A percentile compares a stretch with the other conserved stretches of the same genome.
Evolutionary conservation across 2,113 vertebrate species (phyloP).

Genomic region (Melospiza melodia): DNA sequence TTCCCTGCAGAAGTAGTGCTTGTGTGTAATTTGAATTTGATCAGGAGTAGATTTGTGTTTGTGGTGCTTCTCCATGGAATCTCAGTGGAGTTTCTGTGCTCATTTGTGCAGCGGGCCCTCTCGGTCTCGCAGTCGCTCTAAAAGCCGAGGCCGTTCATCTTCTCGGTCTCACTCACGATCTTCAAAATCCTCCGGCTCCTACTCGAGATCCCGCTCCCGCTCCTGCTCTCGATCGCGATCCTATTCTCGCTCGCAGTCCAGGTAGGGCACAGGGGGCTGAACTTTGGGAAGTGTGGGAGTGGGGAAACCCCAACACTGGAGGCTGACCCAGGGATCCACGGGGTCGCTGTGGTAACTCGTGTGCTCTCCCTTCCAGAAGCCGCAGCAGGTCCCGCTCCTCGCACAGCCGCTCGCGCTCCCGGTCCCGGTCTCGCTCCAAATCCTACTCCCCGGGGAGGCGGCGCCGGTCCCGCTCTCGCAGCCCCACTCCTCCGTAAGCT

Average conservation of each 20-base stretch:
- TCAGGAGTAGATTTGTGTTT: background rate
- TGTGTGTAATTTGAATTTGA: background rate
- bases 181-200: slow-evolving; percentile 90
- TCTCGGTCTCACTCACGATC: slow-evolving; percentile 91
- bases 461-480: slow-evolving; percentile 82
- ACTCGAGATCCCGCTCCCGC: slow-evolving; percentile 84
- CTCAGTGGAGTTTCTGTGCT: background rate
- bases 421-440: slow-evolving; percentile 85
- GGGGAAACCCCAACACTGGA: rapidly evolving
- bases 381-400: slow-evolving; percentile 89
- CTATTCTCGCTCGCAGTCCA: slow-evolving; percentile 90
- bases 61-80: background rate
- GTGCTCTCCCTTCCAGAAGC: slow-evolving; percentile 72
- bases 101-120: slow-evolving; percentile 74
- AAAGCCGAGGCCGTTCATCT: slow-evolving; percentile 90
- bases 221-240: slow-evolving; percentile 85
- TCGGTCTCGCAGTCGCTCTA: slow-evolving; percentile 87
- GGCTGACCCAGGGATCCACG: rapidly evolving
- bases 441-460: slow-evolving; percentile 84
- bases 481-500: slow-evolving; percentile 91
- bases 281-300: rapidly evolving
- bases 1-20: background rate
- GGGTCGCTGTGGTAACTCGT: rapidly evolving
- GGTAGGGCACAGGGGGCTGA: slow-evolving; percentile 59
- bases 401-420: slow-evolving; percentile 83